A percentile compares a stretch with the other conserved stretches of the same genome.
These are phyloP conservation scores for Thamnaconus septentrionalis DNA, from an alignment of 2,113 vertebrate genomes.

Conservation along the genomic window DNA sequence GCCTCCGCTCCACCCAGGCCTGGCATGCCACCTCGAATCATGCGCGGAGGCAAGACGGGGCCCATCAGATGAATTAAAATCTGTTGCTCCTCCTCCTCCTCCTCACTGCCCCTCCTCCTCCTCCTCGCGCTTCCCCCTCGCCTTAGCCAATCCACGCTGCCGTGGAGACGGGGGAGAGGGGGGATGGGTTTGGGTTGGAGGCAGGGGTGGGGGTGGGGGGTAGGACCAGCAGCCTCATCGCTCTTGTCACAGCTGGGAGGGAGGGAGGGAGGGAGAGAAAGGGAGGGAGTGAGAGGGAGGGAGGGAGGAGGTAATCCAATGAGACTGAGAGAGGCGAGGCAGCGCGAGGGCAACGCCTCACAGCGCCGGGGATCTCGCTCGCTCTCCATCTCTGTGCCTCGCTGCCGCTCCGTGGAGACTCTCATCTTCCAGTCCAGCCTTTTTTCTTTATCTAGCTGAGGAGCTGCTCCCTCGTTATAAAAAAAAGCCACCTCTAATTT, in stretches of 20 bases:
- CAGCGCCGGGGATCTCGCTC: slow-evolving; percentile 60
- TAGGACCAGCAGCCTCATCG: slow-evolving; percentile 62
- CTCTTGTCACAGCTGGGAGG: slow-evolving; percentile 74
- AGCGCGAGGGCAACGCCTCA: slow-evolving; percentile 72
- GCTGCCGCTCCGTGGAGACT: neutral
- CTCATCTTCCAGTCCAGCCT: neutral
- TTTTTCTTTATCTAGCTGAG: neutral
- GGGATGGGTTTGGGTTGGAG: neutral
- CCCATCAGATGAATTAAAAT: slow-evolving; percentile 74
- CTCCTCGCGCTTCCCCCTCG: neutral
- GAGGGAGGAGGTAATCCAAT: slow-evolving; percentile 72
- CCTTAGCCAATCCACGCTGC: slow-evolving; percentile 57
- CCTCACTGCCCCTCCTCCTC: slow-evolving; percentile 8
- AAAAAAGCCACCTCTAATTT: neutral
- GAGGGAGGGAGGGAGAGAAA: slow-evolving; percentile 41
- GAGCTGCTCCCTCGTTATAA: slow-evolving; percentile 20
- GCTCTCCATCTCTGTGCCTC: slow-evolving; percentile 45
- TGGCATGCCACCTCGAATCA: slow-evolving; percentile 50
- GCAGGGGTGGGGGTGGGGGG: slow-evolving; percentile 16
- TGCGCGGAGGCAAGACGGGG: slow-evolving; percentile 41
- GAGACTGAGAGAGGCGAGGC: slow-evolving; percentile 70
- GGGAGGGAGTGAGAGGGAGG: slow-evolving; percentile 11
- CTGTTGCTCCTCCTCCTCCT: slow-evolving; percentile 49
- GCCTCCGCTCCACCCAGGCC: slow-evolving; percentile 33
- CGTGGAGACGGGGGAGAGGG: neutral